Evolutionary conservation across 1,140 invertebrate species (phyloP), one percentile per base, ranked within the genome.

Genomic region (Phthorimaea operculella): DNA sequence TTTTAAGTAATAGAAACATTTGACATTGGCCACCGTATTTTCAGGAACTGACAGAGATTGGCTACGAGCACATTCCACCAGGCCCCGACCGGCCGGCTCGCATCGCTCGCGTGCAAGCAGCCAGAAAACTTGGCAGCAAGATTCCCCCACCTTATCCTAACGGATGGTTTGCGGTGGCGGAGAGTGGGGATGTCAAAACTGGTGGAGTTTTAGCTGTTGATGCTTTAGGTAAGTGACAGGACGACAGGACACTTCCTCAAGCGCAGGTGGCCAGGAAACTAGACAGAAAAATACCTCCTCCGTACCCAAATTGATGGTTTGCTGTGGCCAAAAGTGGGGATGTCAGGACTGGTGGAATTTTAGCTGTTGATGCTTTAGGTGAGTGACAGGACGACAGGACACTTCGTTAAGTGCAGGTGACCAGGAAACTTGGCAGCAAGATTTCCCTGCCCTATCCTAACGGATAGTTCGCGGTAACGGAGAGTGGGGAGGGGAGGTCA

Each of bases 121-220:
- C 85, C 9, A 63, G 91, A 4, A 87, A 87, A 54, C 72, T 89
- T 15, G 91, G 88, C 0, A 12, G 3, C 8, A 88, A 91, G 51
- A 66, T 94, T 8, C 93, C 93, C 0, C 94, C 95, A 0, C 91
- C 94, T 0, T 97, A 90, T 82, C 95, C 95, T 0, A 97, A 98
- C 66, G 95, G 95, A 10, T 97, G 95, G 95, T 96, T 94, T 72
- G 90, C 88, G 0, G 65, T 97, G 0, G 76, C 90, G 0, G 94
- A 96, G 74, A 92, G 91, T 6, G 83, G 78, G 16, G 84, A 90
- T 16, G 59, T 98, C 3, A 87, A 82, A 28, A 74, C 74, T 1
- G 89, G 89, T 33, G 79, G 90, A 59, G 90, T 92, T 0, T 86
- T 87, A 54, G 87, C 90, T 58, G 87, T 95, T 1, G 85, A 90